These are phyloP conservation scores for Desoria tigrina DNA, from an alignment of 2,888 invertebrate genomes.

Conservation along the genomic window DNA sequence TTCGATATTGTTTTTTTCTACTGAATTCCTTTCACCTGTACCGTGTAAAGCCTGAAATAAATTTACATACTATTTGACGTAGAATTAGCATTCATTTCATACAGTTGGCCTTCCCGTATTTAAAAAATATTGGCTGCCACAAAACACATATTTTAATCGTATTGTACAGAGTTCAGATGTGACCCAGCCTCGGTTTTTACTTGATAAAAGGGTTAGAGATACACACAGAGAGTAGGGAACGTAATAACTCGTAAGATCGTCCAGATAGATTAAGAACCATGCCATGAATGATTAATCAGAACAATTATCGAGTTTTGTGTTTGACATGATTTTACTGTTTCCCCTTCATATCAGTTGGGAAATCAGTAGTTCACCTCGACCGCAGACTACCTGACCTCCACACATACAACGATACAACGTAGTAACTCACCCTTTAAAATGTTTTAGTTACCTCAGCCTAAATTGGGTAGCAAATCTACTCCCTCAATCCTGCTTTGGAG, in stretches of 20 bases:
- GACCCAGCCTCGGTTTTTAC: neutral
- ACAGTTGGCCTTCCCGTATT: too few species aligned
- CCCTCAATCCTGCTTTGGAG: neutral
- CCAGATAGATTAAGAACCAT: constrained; percentile 1
- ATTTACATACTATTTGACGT: too few species aligned
- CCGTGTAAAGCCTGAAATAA: too few species aligned
- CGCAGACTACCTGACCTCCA: constrained; percentile 10
- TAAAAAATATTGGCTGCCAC: too few species aligned
- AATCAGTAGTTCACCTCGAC: constrained; percentile 10
- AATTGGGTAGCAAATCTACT: neutral
- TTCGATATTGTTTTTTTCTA: too few species aligned
- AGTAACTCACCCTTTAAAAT: constrained; percentile 1
- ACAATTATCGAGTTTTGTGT: constrained; percentile 32
- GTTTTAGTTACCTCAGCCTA: too few species aligned
- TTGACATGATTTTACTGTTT: constrained; percentile 25
- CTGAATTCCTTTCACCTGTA: too few species aligned
- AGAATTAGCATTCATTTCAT: too few species aligned
- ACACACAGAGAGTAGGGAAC: neutral
- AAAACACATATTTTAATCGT: too few species aligned
- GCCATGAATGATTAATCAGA: constrained; percentile 37
- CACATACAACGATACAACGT: neutral
- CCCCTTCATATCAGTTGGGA: neutral
- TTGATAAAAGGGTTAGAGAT: neutral
- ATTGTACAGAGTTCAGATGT: too few species aligned
- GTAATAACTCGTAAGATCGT: constrained; percentile 4